These are phyloP conservation scores for Agrotis exclamationis DNA, from an alignment of 2,888 invertebrate species.

Conservation along the genomic window DNA sequence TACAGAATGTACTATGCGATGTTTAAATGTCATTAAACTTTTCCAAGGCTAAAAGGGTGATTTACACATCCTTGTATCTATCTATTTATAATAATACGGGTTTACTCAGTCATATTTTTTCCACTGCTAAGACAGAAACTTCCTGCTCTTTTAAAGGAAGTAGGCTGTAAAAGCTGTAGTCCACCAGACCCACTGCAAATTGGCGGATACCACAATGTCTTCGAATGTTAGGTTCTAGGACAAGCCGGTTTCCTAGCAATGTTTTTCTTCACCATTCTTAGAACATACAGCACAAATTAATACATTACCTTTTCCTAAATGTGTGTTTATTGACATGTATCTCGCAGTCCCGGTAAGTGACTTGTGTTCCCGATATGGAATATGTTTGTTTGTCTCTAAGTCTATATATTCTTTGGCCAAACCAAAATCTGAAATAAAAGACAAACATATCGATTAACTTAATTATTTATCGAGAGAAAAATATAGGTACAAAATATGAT, in stretches of 20 bases:
- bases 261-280: not conserved
- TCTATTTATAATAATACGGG: constrained; percentile 25
- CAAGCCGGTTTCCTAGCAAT: not conserved
- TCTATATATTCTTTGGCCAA: constrained; percentile 99
- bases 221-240: not conserved
- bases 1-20: constrained; percentile 42
- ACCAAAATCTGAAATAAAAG: constrained; percentile 97
- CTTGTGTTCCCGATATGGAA: constrained; percentile 99
- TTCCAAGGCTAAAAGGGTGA: constrained; percentile 53
- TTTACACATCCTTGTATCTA: constrained; percentile 52
- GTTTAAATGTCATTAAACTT: constrained; percentile 57
- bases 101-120: not conserved
- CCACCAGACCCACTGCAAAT: not conserved
- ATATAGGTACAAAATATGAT: constrained; percentile 31
- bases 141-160: not conserved
- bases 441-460: constrained; percentile 57
- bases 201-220: not conserved
- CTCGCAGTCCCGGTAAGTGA: constrained; percentile 99
- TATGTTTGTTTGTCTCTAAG: constrained; percentile 99
- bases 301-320: constrained; percentile 97
- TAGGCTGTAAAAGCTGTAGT: not conserved
- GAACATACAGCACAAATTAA: not conserved
- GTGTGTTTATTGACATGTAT: constrained; percentile 99
- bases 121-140: not conserved
- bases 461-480: constrained; percentile 34